These are phyloP conservation scores for Rousettus leschenaultii DNA, from an alignment of 2,113 vertebrate species.

Conservation along the genomic window DNA sequence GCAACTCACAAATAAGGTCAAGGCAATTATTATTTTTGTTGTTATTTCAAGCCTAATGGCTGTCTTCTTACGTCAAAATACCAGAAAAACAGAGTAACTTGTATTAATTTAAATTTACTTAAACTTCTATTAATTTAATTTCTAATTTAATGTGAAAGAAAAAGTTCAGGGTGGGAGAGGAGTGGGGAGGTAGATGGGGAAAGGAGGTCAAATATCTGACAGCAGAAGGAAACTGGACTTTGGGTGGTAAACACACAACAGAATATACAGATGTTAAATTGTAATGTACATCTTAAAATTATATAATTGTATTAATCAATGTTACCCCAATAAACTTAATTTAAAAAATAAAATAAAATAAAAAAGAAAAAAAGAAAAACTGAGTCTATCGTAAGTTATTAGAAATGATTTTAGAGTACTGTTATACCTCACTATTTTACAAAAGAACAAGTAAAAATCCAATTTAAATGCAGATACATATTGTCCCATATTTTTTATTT, in stretches of 20 bases:
- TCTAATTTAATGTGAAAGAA: constrained; percentile 30
- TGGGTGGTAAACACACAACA: too few relatives aligned
- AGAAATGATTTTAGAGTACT: not conserved
- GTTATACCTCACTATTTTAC: not conserved
- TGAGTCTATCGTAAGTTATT: not conserved
- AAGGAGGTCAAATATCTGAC: too few relatives aligned
- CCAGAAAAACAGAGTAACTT: not conserved
- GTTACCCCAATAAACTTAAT: too few relatives aligned
- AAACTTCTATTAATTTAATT: not conserved
- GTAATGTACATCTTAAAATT: too few relatives aligned
- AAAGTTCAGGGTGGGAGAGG: not conserved
- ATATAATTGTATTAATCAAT: too few relatives aligned
- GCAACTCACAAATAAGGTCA: constrained; percentile 40
- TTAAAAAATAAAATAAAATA: too few relatives aligned
- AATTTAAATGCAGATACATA: not conserved
- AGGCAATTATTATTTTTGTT: constrained; percentile 16
- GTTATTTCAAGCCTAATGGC: not conserved
- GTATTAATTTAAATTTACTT: not conserved
- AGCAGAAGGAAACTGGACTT: too few relatives aligned
- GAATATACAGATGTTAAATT: too few relatives aligned
- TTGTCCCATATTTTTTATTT: not conserved
- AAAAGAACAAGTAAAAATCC: not conserved
- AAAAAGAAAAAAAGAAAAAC: not conserved
- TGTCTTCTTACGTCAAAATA: not conserved
- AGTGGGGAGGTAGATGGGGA: too few relatives aligned